phyloP scores from a whole-genome alignment of 2,888 invertebrate species.

The Rhingia campestris region DNA sequence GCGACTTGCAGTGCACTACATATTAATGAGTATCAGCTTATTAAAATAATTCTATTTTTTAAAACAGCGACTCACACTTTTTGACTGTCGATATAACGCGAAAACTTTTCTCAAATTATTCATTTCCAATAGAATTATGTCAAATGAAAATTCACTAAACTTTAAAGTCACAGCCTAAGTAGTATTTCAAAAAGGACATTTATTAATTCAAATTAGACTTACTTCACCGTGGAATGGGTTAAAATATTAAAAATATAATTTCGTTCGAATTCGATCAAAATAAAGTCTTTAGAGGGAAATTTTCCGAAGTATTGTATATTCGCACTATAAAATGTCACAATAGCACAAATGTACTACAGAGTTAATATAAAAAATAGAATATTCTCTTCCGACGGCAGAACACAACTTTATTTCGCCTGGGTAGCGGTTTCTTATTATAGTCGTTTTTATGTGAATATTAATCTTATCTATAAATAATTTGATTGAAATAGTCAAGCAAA shows the following conservation, averaged over 20 bases:
- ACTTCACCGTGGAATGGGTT: too few species aligned
- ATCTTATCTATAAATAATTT: slow-evolving; percentile 63
- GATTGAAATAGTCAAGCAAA: slow-evolving; percentile 12
- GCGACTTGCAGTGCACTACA: too few species aligned
- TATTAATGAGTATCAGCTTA: too few species aligned
- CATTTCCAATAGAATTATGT: neutral
- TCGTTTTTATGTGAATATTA: slow-evolving; percentile 50
- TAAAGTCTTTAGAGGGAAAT: neutral
- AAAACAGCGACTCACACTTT: too few species aligned
- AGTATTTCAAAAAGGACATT: too few species aligned
- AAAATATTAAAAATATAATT: neutral
- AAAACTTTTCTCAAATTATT: slow-evolving; percentile 32
- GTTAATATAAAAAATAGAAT: slow-evolving; percentile 22
- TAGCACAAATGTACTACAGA: slow-evolving; percentile 24
- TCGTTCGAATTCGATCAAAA: neutral
- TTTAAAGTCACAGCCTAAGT: too few species aligned
- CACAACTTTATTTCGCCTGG: slow-evolving; percentile 36
- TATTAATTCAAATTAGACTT: too few species aligned
- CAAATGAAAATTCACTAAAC: too few species aligned
- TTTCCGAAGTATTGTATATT: neutral
- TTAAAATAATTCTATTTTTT: too few species aligned
- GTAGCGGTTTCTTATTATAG: slow-evolving; percentile 35
- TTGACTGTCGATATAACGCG: slow-evolving; percentile 12
- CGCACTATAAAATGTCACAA: slow-evolving; percentile 37
- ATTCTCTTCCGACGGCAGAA: slow-evolving; percentile 47